A percentile compares a stretch with the other conserved stretches of the same genome.
Evolutionary conservation across 2,113 vertebrate genomes (phyloP).

Genomic region (Mustelus asterias): DNA sequence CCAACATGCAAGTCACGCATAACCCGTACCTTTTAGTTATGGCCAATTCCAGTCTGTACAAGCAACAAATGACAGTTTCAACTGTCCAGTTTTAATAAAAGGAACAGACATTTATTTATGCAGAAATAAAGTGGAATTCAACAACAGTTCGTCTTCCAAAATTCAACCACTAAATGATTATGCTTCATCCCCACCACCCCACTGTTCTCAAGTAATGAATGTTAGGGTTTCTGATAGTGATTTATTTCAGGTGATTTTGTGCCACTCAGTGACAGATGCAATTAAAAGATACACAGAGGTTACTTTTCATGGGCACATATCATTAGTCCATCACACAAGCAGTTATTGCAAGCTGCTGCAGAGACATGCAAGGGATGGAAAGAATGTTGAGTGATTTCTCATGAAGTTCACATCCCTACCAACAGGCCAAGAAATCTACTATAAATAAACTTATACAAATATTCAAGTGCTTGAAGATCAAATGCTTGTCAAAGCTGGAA

Average conservation of each 20-base stretch:
- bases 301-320: background rate
- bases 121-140: background rate
- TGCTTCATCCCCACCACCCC: background rate
- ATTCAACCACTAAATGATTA: background rate
- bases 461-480: background rate
- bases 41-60: background rate
- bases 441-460: background rate
- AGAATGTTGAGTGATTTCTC: background rate
- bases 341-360: background rate
- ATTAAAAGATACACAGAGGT: no score
- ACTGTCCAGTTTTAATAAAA: background rate
- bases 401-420: background rate
- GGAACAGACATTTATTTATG: background rate
- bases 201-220: background rate
- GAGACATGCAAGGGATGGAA: background rate
- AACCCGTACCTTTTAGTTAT: background rate
- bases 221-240: background rate
- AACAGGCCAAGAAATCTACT: background rate
- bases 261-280: background rate
- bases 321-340: background rate
- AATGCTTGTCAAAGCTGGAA: background rate
- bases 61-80: background rate
- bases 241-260: background rate
- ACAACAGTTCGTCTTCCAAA: background rate
- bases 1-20: background rate